Conservation (phyloP, 2,888 invertebrate genomes). For the Antheraea assamensis region DNA sequence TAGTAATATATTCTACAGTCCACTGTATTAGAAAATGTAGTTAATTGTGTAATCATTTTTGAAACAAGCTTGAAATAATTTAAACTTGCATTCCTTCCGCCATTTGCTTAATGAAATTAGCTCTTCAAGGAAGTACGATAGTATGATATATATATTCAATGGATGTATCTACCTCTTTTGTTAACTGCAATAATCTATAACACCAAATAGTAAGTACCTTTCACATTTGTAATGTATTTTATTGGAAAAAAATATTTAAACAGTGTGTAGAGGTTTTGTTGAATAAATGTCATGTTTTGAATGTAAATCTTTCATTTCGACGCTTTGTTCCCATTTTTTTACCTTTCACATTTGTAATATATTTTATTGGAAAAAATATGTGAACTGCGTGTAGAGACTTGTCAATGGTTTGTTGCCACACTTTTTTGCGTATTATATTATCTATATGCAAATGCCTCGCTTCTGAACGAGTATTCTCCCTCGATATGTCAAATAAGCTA, state of each 20-base stretch:
- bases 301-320: constrained; percentile 23
- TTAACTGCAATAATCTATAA: constrained; percentile 70
- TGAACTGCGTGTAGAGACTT: constrained; percentile 76
- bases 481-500: too few species aligned
- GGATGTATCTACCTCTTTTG: constrained; percentile 41
- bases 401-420: not conserved
- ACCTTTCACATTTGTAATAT: constrained; percentile 69
- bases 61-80: not conserved
- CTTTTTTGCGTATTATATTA: too few species aligned
- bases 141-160: not conserved
- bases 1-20: not conserved
- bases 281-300: constrained; percentile 80
- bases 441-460: not conserved
- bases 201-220: constrained; percentile 79
- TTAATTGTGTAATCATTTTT: too few species aligned
- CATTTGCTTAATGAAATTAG: not conserved
- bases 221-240: constrained; percentile 65
- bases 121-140: not conserved
- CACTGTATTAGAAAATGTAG: too few species aligned
- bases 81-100: not conserved
- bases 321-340: constrained; percentile 27
- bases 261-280: constrained; percentile 78
- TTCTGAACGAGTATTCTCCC: not conserved
- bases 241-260: constrained; percentile 63
- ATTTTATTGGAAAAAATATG: constrained; percentile 61